Evolutionary conservation across 2,797 vertebrate species (phyloP).

Genomic region (Neopelma chrysocephalum): DNA sequence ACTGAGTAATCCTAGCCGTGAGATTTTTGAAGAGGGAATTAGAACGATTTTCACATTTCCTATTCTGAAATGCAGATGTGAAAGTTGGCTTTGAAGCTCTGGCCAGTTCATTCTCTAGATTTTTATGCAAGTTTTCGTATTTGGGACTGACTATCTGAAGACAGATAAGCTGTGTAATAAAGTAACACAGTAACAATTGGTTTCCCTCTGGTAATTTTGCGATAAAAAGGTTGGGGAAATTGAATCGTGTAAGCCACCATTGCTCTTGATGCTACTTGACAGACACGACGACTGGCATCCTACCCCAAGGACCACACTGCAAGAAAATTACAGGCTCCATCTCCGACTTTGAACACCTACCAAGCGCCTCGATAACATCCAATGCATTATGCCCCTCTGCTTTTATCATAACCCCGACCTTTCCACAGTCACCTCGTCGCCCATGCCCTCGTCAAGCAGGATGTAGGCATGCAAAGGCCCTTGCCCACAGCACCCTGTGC

Average conservation of each 20-base stretch:
- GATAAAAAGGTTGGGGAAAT: neutral
- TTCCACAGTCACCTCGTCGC: neutral
- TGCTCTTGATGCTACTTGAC: neutral
- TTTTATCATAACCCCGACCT: neutral
- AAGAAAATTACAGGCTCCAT: conserved; percentile 10
- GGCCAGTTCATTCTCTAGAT: neutral
- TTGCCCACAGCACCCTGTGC: neutral
- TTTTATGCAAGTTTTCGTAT: neutral
- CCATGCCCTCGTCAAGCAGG: neutral
- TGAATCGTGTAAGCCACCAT: neutral
- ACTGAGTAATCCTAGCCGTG: neutral
- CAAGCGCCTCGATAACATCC: neutral
- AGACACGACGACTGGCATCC: neutral
- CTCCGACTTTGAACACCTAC: neutral
- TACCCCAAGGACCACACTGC: neutral
- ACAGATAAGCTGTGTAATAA: neutral
- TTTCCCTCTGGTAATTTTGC: neutral
- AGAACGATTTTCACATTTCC: neutral
- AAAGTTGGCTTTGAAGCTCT: conserved; percentile 26
- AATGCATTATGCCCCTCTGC: neutral
- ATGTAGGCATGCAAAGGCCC: conserved; percentile 1
- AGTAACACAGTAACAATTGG: neutral
- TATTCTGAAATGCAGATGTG: conserved; percentile 17
- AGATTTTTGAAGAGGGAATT: neutral
- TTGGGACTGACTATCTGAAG: neutral